Evolutionary conservation across 2,888 invertebrate genomes (phyloP).

Genomic region (Drosophila meridionalis): DNA sequence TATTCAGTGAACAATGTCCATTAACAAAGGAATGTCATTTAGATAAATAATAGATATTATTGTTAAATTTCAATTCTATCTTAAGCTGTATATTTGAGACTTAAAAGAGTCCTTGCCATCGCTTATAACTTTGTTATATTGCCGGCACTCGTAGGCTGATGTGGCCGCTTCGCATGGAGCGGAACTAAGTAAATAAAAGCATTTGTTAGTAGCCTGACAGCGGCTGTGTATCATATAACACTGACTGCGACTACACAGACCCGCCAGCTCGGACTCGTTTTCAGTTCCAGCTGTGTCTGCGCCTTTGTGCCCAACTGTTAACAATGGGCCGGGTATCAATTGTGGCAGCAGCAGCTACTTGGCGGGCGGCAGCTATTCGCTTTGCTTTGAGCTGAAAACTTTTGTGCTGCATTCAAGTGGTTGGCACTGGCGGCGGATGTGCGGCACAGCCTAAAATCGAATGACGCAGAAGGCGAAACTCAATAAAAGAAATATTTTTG

Average conservation of each 20-base stretch:
- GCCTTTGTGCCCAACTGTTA: constrained; percentile 57
- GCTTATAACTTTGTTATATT: background rate
- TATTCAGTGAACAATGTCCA: background rate
- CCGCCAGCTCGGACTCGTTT: constrained; percentile 26
- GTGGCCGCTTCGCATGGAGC: constrained; percentile 8
- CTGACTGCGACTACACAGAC: constrained; percentile 2
- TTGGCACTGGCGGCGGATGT: constrained; percentile 24
- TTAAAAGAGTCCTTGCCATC: background rate
- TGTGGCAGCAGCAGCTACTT: constrained; percentile 54
- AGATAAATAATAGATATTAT: background rate
- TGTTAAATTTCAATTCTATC: background rate
- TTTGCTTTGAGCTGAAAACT: constrained; percentile 45
- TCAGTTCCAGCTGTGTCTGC: constrained; percentile 31
- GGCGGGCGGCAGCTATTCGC: constrained; percentile 20
- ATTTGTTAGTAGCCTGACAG: constrained; percentile 33
- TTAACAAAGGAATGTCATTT: background rate
- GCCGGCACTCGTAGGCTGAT: background rate
- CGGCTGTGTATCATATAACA: constrained; percentile 43
- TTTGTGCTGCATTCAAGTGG: constrained; percentile 50
- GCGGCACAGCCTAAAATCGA: constrained; percentile 60
- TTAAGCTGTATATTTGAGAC: background rate
- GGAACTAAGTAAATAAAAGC: constrained; percentile 51
- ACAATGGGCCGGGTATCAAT: constrained; percentile 69
- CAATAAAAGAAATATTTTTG: constrained; percentile 80
- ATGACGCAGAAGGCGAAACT: constrained; percentile 56